Base-by-base conservation (phyloP, 2,888 invertebrate species). In the Nomada flava region DNA sequence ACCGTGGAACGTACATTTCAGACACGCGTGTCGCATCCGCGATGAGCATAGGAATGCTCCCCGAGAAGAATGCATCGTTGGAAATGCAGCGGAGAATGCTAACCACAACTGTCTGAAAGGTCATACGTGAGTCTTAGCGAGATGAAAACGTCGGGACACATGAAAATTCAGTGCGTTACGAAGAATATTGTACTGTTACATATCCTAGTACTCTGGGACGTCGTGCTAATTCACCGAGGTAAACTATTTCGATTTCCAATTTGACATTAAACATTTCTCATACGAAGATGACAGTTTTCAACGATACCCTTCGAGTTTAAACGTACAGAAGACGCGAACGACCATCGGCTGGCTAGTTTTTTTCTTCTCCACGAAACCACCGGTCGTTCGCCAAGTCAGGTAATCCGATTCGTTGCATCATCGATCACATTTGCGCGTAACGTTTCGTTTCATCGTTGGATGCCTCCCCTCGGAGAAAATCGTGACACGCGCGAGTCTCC, bases 391-490 rank as follows among this genome's bases (percentile, higher is more conserved):
- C 0, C 47, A 13, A 15, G 55, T 55, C 65, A 7, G 11, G 15
- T 55, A 57, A 71, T 68, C 55, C 68, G 47, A 64, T 59, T 75
- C 68, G 78, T 68, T n/a, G 29, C 55, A 55, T 62, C 74, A 47
- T 72, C 67, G 67, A 63, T 70, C 70, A 72, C 64, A 23, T 70
- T 53, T 50, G n/a, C 71, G 47, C 36, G 69, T 73, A 81, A 81
- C 79, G 73, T 81, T 69, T 65, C 55, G 29, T 36, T 70, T 23
- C 7, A 18, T 44, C 69, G 74, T 70, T 74, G 52, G 23, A 29
- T 47, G 55, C 47, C 65, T 55, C 62, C 42, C 62, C 42, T 60
- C 11, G 50, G 26, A 18, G 20, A 57, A 11, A 9, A 42, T 18
- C 52, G 44, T 69, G 79, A 59, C 80, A 81, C 72, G 53, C 59